Conservation (phyloP, 2,797 vertebrate species). For the Acanthis flammea region DNA sequence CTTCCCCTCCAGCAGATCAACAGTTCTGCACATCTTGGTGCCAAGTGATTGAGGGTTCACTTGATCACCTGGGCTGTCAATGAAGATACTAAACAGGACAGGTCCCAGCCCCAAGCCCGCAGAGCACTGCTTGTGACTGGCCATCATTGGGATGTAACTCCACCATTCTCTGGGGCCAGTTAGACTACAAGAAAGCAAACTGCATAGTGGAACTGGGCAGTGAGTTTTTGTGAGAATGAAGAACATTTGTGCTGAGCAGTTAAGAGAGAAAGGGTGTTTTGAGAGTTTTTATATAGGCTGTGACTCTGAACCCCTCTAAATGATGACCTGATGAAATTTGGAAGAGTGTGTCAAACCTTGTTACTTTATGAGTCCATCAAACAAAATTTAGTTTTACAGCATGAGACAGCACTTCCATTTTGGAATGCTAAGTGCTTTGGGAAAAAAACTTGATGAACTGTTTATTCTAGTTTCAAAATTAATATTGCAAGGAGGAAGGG, state of each 20-base stretch:
- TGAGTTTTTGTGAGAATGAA: background rate
- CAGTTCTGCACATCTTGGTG: background rate
- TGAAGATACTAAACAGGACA: background rate
- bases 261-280: background rate
- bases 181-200: background rate
- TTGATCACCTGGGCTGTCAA: background rate
- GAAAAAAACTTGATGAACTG: background rate
- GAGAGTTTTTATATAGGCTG: background rate
- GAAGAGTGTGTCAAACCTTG: background rate
- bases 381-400: background rate
- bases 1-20: background rate
- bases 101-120: fast-evolving
- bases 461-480: background rate
- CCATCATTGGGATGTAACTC: background rate
- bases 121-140: fast-evolving
- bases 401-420: background rate
- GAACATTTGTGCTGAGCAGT: background rate
- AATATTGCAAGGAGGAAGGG: background rate
- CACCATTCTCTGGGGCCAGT: background rate
- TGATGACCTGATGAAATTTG: background rate
- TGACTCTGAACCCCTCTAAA: background rate
- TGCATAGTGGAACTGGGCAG: background rate
- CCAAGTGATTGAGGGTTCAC: fast-evolving
- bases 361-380: background rate
- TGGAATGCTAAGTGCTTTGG: background rate